Conservation (phyloP, 2,888 invertebrate species). For the Diplazon laetatorius region DNA sequence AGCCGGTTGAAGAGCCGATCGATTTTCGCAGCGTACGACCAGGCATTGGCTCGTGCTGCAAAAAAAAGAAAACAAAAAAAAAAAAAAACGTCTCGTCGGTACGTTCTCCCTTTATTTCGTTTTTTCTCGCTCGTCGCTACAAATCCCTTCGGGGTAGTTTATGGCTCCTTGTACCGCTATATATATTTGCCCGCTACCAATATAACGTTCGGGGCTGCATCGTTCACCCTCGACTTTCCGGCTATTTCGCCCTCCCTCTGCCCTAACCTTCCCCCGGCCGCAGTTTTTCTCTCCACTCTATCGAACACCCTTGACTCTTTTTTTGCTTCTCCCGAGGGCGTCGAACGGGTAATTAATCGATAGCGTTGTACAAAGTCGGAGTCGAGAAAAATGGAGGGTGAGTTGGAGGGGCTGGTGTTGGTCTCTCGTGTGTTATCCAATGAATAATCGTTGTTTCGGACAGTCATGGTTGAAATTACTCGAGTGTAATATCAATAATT, state of each 20-base stretch:
- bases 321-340: conserved; percentile 45
- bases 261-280: too few species aligned
- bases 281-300: conserved; percentile 37
- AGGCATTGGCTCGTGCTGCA: conserved; percentile 46
- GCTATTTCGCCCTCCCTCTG: conserved; percentile 21
- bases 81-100: conserved; percentile 43
- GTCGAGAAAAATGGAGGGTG: conserved; percentile 39
- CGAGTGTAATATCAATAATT: not conserved
- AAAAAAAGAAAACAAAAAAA: conserved; percentile 59
- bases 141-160: conserved; percentile 64
- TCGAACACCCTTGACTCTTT: conserved; percentile 57
- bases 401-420: conserved; percentile 43
- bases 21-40: conserved; percentile 59
- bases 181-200: conserved; percentile 38
- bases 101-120: conserved; percentile 38
- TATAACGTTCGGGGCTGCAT: conserved; percentile 27
- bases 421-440: conserved; percentile 25
- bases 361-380: conserved; percentile 40
- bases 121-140: conserved; percentile 55
- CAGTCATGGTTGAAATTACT: conserved; percentile 3
- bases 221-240: conserved; percentile 20
- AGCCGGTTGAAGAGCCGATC: conserved; percentile 60
- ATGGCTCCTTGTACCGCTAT: conserved; percentile 48
- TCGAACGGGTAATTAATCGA: conserved; percentile 62
- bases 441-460: conserved; percentile 45